Percentiles rank a stretch among this genome's conserved stretches.
phyloP scores from a whole-genome alignment of 1,140 invertebrate genomes.

The Nautilus pompilius region DNA sequence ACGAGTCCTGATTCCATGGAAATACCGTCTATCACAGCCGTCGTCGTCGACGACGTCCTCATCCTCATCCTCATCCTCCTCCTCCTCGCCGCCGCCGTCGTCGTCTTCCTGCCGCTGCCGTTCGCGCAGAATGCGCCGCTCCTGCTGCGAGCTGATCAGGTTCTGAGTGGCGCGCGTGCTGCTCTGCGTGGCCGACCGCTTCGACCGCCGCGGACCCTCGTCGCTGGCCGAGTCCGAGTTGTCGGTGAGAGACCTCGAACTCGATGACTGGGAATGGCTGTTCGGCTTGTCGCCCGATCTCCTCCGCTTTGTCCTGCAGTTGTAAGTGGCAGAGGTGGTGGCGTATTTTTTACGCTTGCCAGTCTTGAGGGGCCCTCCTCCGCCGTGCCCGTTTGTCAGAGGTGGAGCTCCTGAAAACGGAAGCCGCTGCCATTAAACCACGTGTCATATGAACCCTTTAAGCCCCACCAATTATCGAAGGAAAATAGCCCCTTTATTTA shows the following conservation, averaged over 20 bases:
- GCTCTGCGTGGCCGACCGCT: neutral
- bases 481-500: too few relatives aligned
- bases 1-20: conserved; percentile 29
- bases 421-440: too few relatives aligned
- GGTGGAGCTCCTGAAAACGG: too few relatives aligned
- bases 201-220: conserved; percentile 5
- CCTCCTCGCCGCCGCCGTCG: too few relatives aligned
- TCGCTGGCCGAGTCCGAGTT: neutral
- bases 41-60: too few relatives aligned
- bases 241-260: neutral
- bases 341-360: too few relatives aligned
- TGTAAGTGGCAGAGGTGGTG: neutral
- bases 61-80: too few relatives aligned
- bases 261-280: too few relatives aligned
- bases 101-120: neutral
- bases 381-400: conserved; percentile 20
- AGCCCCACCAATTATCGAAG: too few relatives aligned
- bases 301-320: neutral
- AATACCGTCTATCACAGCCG: neutral
- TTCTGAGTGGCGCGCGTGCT: neutral
- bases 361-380: conserved; percentile 25
- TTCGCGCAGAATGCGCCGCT: neutral
- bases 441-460: too few relatives aligned
- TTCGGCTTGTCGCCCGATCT: too few relatives aligned
- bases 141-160: neutral